phyloP scores from a whole-genome alignment of 1,140 invertebrate species.

The Solenopsis invicta region DNA sequence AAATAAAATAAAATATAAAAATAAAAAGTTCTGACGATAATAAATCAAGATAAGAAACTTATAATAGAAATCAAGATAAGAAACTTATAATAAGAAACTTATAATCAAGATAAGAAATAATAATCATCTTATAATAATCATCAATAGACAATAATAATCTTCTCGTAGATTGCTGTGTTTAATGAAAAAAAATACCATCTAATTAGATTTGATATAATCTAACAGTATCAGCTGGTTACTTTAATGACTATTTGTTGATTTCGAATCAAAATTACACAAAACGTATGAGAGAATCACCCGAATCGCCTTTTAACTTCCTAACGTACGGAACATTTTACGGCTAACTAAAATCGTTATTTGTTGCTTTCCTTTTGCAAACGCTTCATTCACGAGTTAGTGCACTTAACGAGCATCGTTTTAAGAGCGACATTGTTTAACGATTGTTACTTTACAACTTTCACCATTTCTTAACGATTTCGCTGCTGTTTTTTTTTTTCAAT shows the following conservation, averaged over 20 bases:
- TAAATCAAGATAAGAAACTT: not conserved
- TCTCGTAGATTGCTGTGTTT: not conserved
- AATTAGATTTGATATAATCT: slow-evolving; percentile 21
- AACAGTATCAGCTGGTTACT: not conserved
- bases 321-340: slow-evolving; percentile 24
- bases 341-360: slow-evolving; percentile 50
- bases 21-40: not conserved
- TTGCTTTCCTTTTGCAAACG: slow-evolving; percentile 39
- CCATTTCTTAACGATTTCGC: slow-evolving; percentile 27
- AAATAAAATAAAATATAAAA: too few relatives aligned
- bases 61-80: too few relatives aligned
- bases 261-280: slow-evolving; percentile 6
- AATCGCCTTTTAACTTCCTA: not conserved
- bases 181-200: not conserved
- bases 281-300: too few relatives aligned
- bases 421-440: slow-evolving; percentile 56
- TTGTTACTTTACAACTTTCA: slow-evolving; percentile 13
- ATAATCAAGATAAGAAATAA: not conserved
- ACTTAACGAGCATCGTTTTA: slow-evolving; percentile 51
- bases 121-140: too few relatives aligned
- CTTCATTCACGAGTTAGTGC: slow-evolving; percentile 26
- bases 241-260: not conserved
- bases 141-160: not conserved
- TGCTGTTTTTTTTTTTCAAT: slow-evolving; percentile 5
- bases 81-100: too few relatives aligned